phyloP scores from a whole-genome alignment of 2,113 vertebrate species.

The Gnathonemus echidnorhynchus region DNA sequence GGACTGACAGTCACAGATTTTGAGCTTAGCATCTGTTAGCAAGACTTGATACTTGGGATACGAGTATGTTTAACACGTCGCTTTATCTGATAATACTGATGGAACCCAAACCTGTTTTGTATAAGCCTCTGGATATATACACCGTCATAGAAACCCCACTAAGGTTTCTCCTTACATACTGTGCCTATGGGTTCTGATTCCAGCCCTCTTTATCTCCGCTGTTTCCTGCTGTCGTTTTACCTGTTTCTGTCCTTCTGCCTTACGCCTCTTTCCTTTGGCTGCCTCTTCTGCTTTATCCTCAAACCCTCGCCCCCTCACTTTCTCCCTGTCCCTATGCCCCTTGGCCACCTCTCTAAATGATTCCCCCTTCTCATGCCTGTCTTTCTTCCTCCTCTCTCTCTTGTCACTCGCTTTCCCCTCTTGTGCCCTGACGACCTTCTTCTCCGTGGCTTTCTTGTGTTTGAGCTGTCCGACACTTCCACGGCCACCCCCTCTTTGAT shows the following conservation, averaged over 20 bases:
- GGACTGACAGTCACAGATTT: not conserved
- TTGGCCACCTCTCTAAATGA: constrained; percentile 26
- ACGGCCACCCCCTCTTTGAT: constrained; percentile 19
- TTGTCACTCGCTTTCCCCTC: constrained; percentile 16
- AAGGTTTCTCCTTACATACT: not conserved
- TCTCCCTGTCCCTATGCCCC: constrained; percentile 18
- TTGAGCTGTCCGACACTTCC: constrained; percentile 24
- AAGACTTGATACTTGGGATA: not conserved
- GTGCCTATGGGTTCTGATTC: not conserved
- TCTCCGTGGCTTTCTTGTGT: constrained; percentile 48
- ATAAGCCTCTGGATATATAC: not conserved
- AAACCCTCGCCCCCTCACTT: not conserved
- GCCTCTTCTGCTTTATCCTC: constrained; percentile 20
- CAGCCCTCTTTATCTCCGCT: not conserved
- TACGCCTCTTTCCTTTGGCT: not conserved
- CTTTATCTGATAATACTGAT: not conserved
- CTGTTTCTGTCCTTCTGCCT: constrained; percentile 14
- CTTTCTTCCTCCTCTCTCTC: not conserved
- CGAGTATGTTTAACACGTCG: not conserved
- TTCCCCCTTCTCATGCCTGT: constrained; percentile 29
- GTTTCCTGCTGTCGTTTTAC: constrained; percentile 32
- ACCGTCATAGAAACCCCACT: not conserved
- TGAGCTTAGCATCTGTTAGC: not conserved
- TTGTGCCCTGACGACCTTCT: constrained; percentile 35
- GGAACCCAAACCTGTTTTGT: not conserved